Conservation (phyloP, 2,888 invertebrate species). For the Leptinotarsa tumamoca region DNA sequence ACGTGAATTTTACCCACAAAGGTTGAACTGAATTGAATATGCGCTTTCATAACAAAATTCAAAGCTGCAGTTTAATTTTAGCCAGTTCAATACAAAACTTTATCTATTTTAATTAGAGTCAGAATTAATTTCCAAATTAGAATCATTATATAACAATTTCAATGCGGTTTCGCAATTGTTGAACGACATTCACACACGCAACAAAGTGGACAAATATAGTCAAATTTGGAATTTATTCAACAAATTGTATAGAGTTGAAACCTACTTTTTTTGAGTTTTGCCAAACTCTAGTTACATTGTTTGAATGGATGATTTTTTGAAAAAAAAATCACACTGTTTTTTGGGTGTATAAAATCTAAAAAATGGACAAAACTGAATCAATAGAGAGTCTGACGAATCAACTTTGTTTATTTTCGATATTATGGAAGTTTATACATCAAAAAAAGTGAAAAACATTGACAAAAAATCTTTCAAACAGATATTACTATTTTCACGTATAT, state of each 20-base stretch:
- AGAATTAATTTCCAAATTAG: slow-evolving; percentile 22
- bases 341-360: too few relatives aligned
- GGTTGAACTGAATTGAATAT: slow-evolving; percentile 24
- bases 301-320: too few relatives aligned
- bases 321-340: too few relatives aligned
- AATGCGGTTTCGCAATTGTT: slow-evolving; percentile 15
- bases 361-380: too few relatives aligned
- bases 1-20: slow-evolving; percentile 20
- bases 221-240: neutral
- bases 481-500: too few relatives aligned
- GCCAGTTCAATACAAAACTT: slow-evolving; percentile 21
- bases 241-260: neutral
- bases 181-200: slow-evolving; percentile 14
- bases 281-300: too few relatives aligned
- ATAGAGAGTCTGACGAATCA: too few relatives aligned
- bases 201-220: neutral
- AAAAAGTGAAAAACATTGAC: too few relatives aligned
- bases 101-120: slow-evolving; percentile 30
- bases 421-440: too few relatives aligned
- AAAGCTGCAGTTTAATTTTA: slow-evolving; percentile 22
- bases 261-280: neutral
- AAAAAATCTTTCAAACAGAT: too few relatives aligned
- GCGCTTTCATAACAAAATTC: slow-evolving; percentile 24
- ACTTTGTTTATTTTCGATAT: too few relatives aligned
- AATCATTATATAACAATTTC: slow-evolving; percentile 21